Conservation (phyloP, 2,888 invertebrate genomes). For the Hecatera dysodea region DNA sequence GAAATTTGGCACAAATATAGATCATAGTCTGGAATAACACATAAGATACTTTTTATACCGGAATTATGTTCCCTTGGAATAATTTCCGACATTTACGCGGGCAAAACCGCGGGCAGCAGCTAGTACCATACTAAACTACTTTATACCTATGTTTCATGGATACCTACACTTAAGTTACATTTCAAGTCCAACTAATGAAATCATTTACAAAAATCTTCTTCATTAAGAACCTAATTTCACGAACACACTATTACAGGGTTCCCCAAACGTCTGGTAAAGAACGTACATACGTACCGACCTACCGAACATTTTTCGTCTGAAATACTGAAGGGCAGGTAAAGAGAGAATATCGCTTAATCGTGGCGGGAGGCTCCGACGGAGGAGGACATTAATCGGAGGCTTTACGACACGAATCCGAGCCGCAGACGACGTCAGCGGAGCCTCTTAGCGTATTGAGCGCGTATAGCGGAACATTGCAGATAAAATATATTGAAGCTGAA, state of each 20-base stretch:
- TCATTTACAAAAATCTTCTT: constrained; percentile 13
- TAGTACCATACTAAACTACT: not conserved
- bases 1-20: too few relatives aligned
- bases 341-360: constrained; percentile 86
- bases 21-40: too few relatives aligned
- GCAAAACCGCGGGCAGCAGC: too few relatives aligned
- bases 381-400: constrained; percentile 86
- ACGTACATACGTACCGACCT: constrained; percentile 16
- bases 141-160: too few relatives aligned
- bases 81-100: too few relatives aligned
- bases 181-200: constrained; percentile 15
- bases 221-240: constrained; percentile 32
- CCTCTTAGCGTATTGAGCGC: constrained; percentile 71
- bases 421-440: constrained; percentile 79
- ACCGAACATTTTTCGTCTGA: constrained; percentile 70
- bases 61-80: too few relatives aligned
- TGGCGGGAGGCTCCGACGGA: constrained; percentile 76
- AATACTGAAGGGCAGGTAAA: constrained; percentile 78
- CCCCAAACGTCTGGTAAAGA: constrained; percentile 59
- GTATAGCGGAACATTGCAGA: constrained; percentile 70
- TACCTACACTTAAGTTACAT: not conserved
- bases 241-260: constrained; percentile 52
- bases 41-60: too few relatives aligned
- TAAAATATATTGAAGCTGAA: constrained; percentile 56
- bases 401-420: constrained; percentile 86